Percentiles rank a stretch among this genome's conserved stretches.
Evolutionary conservation across 2,797 vertebrate genomes (phyloP).

Genomic region (Myiothlypis chrysogaster): DNA sequence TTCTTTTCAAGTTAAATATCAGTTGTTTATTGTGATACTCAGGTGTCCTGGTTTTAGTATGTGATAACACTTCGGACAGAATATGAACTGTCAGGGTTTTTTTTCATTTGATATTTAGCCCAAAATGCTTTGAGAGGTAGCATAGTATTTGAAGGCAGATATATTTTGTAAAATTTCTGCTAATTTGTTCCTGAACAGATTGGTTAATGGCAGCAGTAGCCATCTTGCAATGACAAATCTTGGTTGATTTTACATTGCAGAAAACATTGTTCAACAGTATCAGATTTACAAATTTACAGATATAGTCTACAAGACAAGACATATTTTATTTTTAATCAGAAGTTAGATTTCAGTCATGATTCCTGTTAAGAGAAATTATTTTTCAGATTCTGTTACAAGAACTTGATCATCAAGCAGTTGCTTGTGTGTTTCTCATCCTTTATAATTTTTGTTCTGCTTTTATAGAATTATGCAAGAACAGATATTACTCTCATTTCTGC

Average conservation of each 20-base stretch:
- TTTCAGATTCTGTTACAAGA: neutral
- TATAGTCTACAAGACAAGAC: neutral
- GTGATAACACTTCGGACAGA: neutral
- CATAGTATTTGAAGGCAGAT: neutral
- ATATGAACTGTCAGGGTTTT: fast-evolving
- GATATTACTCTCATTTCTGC: neutral
- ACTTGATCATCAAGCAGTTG: neutral
- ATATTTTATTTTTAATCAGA: neutral
- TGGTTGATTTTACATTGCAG: neutral
- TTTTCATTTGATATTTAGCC: neutral
- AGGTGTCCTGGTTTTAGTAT: neutral
- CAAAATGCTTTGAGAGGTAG: neutral
- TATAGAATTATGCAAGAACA: neutral
- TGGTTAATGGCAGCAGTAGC: neutral
- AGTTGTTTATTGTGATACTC: neutral
- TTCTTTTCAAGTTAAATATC: neutral
- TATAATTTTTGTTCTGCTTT: neutral
- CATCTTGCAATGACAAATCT: neutral
- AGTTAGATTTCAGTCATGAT: neutral
- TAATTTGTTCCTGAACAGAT: neutral
- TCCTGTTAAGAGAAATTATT: neutral
- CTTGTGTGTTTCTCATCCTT: neutral
- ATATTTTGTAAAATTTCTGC: neutral
- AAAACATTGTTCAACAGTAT: neutral
- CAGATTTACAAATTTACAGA: neutral